Percentiles rank a stretch among this genome's conserved stretches.
phyloP scores from a whole-genome alignment of 2,113 vertebrate genomes.

The Cololabis saira region DNA sequence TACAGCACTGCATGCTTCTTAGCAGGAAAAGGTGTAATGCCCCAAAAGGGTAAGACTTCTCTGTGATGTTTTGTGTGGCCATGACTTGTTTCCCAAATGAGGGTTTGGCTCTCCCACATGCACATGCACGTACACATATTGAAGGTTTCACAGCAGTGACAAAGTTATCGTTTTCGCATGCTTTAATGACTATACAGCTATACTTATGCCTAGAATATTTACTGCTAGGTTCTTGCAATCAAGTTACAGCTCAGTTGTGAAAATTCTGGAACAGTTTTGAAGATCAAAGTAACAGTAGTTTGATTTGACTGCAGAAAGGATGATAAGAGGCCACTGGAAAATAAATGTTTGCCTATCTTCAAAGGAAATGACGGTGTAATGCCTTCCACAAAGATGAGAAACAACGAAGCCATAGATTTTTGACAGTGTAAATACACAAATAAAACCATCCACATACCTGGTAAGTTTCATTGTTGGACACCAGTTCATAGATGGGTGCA shows the following conservation, averaged over 20 bases:
- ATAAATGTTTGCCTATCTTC: constrained; percentile 4
- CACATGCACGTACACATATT: neutral
- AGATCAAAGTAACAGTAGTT: constrained; percentile 19
- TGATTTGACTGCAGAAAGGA: constrained; percentile 10
- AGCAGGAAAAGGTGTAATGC: constrained; percentile 1
- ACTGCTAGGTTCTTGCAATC: constrained; percentile 11
- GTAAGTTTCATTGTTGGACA: constrained; percentile 94
- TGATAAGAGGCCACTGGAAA: neutral
- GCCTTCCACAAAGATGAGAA: too few species aligned
- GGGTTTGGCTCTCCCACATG: neutral
- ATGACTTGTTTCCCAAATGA: constrained; percentile 22
- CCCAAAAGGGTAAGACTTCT: constrained; percentile 5
- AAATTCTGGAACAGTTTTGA: neutral
- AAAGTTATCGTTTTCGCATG: neutral
- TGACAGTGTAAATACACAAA: neutral
- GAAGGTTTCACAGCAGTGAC: neutral
- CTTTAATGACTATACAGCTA: constrained; percentile 9
- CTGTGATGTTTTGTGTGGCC: constrained; percentile 1
- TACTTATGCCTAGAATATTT: neutral
- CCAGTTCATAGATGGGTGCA: constrained; percentile 92
- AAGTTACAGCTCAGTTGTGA: neutral
- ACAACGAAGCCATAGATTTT: neutral
- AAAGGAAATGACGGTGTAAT: neutral
- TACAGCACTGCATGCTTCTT: constrained; percentile 21
- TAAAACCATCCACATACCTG: constrained; percentile 77